Evolutionary conservation across 2,797 vertebrate genomes (phyloP).

Genomic region (Lophotriccus pileatus): DNA sequence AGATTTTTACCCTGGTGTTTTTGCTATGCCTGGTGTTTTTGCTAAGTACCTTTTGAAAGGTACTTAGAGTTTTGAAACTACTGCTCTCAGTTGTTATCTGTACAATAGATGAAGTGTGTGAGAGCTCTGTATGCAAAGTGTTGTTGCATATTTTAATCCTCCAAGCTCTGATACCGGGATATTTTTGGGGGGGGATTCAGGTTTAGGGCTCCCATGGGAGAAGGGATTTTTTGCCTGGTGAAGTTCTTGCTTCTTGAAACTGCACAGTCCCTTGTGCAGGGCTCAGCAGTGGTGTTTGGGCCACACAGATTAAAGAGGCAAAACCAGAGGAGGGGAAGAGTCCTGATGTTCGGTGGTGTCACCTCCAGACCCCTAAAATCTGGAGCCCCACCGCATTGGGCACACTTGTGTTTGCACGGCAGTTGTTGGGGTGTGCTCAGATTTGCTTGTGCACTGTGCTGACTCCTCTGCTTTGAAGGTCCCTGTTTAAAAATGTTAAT

Average conservation of each 20-base stretch:
- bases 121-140: background rate
- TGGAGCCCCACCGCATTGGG: accelerated
- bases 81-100: background rate
- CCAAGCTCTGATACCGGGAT: no score
- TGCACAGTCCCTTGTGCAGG: background rate
- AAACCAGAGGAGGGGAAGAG: background rate
- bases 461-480: background rate
- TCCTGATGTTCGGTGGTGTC: background rate
- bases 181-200: background rate
- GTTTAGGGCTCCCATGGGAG: background rate
- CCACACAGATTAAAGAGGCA: background rate
- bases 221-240: background rate
- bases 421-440: background rate
- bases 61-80: background rate
- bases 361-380: background rate
- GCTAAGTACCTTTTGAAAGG: background rate
- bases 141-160: background rate
- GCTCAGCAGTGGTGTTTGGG: background rate
- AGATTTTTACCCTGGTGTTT: background rate
- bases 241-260: background rate
- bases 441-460: background rate
- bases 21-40: background rate
- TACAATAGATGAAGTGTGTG: background rate
- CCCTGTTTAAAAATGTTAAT: background rate
- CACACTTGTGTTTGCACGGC: background rate